phyloP scores from a whole-genome alignment of 2,888 invertebrate species.

The Arctia plantaginis region DNA sequence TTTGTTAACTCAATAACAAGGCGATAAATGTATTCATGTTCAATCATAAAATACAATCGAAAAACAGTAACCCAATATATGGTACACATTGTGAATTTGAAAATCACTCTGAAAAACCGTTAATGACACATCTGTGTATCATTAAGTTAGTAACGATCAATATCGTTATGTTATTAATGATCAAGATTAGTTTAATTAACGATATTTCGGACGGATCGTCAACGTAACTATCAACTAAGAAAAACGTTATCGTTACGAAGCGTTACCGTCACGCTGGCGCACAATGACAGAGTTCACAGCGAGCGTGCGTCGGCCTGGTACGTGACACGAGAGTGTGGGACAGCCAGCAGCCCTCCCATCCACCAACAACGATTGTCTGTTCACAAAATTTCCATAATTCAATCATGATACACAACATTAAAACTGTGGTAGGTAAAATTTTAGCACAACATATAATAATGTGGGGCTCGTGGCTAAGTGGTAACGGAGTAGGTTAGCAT shows the following conservation, averaged over 20 bases:
- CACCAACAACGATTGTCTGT: conserved; percentile 19
- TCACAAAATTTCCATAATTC: conserved; percentile 11
- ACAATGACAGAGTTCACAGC: conserved; percentile 34
- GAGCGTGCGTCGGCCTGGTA: conserved; percentile 26
- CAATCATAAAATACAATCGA: conserved; percentile 13
- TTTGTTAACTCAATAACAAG: conserved; percentile 25
- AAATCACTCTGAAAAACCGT: conserved; percentile 6
- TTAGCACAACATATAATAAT: too few species aligned
- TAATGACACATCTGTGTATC: not conserved
- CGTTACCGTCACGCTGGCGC: conserved; percentile 30
- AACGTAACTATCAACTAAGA: conserved; percentile 13
- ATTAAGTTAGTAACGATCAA: not conserved
- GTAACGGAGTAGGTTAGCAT: too few species aligned
- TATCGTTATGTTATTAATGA: not conserved
- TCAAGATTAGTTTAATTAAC: not conserved
- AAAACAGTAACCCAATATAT: conserved; percentile 5
- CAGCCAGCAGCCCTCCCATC: conserved; percentile 10
- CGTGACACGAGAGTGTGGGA: conserved; percentile 19
- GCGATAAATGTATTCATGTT: conserved; percentile 15
- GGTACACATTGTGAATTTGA: not conserved
- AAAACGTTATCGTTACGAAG: conserved; percentile 33
- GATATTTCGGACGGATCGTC: conserved; percentile 4
- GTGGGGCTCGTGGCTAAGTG: too few species aligned
- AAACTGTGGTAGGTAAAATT: too few species aligned
- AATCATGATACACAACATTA: not conserved